Evolutionary conservation across 1,140 invertebrate species (phyloP).

Genomic region (Geopemphigus sp.): DNA sequence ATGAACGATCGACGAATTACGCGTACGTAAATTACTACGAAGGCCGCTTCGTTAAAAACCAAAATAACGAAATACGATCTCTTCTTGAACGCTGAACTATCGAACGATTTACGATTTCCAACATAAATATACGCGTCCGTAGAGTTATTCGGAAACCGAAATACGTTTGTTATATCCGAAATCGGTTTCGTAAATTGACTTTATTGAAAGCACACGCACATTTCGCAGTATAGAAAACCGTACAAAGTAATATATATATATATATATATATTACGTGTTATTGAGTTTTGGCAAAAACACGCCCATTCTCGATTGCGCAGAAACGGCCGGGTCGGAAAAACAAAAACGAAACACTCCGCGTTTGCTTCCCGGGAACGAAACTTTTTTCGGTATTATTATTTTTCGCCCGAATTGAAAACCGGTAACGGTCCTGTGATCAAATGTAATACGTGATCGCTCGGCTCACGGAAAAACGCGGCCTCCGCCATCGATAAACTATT

Average conservation of each 20-base stretch:
- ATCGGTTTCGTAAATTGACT: not conserved
- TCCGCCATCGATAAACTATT: not conserved
- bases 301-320: not conserved
- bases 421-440: slow-evolving; percentile 33
- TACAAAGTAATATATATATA: not conserved
- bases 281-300: not conserved
- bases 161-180: not conserved
- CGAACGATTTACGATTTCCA: too few species aligned
- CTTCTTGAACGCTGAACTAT: too few species aligned
- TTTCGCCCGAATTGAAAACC: slow-evolving; percentile 24
- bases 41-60: too few species aligned
- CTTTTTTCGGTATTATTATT: slow-evolving; percentile 8
- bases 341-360: not conserved
- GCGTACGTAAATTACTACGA: too few species aligned
- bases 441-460: slow-evolving; percentile 30
- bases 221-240: too few species aligned
- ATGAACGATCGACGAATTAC: too few species aligned
- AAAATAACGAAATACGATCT: too few species aligned
- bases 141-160: not conserved
- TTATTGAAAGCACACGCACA: slow-evolving; percentile 4
- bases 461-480: not conserved
- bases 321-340: too few species aligned
- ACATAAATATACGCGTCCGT: not conserved
- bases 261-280: not conserved
- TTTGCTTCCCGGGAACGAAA: not conserved